phyloP scores from a whole-genome alignment of 2,888 invertebrate species.

The Rhopalosiphum nymphaeae region DNA sequence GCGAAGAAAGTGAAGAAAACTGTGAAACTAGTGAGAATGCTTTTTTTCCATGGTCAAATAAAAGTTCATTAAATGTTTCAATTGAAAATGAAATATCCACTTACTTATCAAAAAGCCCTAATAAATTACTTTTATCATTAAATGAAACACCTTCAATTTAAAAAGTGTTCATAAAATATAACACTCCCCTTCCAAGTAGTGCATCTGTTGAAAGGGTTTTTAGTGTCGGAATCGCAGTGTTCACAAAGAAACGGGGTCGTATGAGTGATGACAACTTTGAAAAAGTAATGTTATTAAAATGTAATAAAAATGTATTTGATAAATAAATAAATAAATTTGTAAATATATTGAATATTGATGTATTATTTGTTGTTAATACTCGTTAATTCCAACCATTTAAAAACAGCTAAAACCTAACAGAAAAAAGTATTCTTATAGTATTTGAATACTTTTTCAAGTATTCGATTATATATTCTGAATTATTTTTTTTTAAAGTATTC shows the following conservation, averaged over 20 bases:
- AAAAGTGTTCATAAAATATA: neutral
- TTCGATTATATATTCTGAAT: no score
- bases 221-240: neutral
- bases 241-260: neutral
- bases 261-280: neutral
- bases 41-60: slow-evolving; percentile 13
- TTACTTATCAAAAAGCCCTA: neutral
- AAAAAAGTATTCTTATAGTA: no score
- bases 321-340: no score
- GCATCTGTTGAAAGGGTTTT: neutral
- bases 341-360: no score
- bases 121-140: neutral
- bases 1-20: neutral
- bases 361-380: no score
- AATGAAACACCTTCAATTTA: neutral
- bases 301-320: neutral
- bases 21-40: neutral
- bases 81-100: neutral
- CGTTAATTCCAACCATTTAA: no score
- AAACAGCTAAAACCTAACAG: no score
- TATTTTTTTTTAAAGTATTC: no score
- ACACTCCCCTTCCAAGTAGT: neutral
- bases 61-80: neutral
- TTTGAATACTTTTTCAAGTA: no score
- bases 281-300: neutral